A percentile compares a stretch with the other conserved stretches of the same genome.
phyloP scores from a whole-genome alignment of 1,140 invertebrate species.

The Cyrtorhinus lividipennis region DNA sequence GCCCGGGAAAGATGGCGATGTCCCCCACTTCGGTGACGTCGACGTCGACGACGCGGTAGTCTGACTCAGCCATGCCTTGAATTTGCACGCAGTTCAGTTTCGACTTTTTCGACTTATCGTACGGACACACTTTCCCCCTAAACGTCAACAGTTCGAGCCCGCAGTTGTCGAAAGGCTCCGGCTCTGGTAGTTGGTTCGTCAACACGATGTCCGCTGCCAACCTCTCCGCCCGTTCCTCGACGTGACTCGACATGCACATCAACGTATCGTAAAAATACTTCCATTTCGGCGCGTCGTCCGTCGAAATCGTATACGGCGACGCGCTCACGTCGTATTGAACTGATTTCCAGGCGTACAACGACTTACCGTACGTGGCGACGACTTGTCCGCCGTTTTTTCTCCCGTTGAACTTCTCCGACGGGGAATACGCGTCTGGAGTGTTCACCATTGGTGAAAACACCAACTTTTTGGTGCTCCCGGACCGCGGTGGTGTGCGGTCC shows the following conservation, averaged over 20 bases:
- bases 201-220: slow-evolving; percentile 20
- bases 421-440: slow-evolving; percentile 27
- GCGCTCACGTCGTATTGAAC: slow-evolving; percentile 27
- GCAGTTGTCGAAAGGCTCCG: slow-evolving; percentile 9
- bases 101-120: slow-evolving; percentile 6
- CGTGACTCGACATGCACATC: slow-evolving; percentile 22
- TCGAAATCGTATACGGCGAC: slow-evolving; percentile 19
- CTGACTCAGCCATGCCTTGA: slow-evolving; percentile 39
- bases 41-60: slow-evolving; percentile 49
- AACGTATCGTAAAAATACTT: slow-evolving; percentile 3
- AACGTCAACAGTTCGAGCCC: slow-evolving; percentile 34
- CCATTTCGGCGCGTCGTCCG: slow-evolving; percentile 35
- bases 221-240: slow-evolving; percentile 23
- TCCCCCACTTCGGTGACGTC: slow-evolving; percentile 47
- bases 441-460: slow-evolving; percentile 24
- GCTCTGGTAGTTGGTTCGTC: slow-evolving; percentile 24
- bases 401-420: slow-evolving; percentile 38
- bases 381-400: slow-evolving; percentile 39
- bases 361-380: slow-evolving; percentile 24
- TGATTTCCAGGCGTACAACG: slow-evolving; percentile 33
- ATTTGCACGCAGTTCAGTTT: neutral
- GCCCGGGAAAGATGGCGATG: slow-evolving; percentile 70
- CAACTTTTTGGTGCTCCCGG: neutral
- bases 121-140: slow-evolving; percentile 49
- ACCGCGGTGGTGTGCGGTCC: neutral